A percentile compares a stretch with the other conserved stretches of the same genome.
Conservation (phyloP, 2,888 invertebrate genomes). For the Acrobeloides nanus region DNA sequence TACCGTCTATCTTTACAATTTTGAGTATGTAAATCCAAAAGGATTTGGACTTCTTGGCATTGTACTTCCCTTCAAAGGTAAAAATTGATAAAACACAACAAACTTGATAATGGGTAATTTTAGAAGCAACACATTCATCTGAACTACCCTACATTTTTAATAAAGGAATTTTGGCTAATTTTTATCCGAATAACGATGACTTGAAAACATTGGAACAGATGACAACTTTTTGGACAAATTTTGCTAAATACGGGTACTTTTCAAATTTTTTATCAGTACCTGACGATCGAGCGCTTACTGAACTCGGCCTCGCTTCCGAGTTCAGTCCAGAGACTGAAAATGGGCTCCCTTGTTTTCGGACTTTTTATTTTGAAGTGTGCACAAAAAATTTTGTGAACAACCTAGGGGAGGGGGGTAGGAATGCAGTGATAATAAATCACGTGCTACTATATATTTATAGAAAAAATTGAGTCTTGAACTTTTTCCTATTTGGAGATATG, state of each 20-base stretch:
- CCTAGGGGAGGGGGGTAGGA: no score
- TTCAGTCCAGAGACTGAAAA: no score
- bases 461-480: no score
- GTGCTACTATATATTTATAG: no score
- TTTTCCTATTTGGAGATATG: no score
- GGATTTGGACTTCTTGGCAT: conserved; percentile 33
- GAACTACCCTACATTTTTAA: conserved; percentile 41
- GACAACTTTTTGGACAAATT: conserved; percentile 33
- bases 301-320: no score
- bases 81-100: neutral
- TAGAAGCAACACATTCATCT: conserved; percentile 40
- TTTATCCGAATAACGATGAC: conserved; percentile 30
- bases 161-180: conserved; percentile 28
- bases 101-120: conserved; percentile 4
- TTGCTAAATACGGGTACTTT: conserved; percentile 45
- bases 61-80: conserved; percentile 32
- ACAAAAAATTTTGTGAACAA: no score
- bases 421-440: no score
- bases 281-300: no score
- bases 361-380: no score
- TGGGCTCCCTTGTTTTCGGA: no score
- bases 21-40: conserved; percentile 34
- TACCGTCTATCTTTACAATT: conserved; percentile 33
- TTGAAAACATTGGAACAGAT: conserved; percentile 31
- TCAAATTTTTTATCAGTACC: conserved; percentile 3